phyloP scores from a whole-genome alignment of 2,888 invertebrate species.

The Zygothrica quintamaculata region DNA sequence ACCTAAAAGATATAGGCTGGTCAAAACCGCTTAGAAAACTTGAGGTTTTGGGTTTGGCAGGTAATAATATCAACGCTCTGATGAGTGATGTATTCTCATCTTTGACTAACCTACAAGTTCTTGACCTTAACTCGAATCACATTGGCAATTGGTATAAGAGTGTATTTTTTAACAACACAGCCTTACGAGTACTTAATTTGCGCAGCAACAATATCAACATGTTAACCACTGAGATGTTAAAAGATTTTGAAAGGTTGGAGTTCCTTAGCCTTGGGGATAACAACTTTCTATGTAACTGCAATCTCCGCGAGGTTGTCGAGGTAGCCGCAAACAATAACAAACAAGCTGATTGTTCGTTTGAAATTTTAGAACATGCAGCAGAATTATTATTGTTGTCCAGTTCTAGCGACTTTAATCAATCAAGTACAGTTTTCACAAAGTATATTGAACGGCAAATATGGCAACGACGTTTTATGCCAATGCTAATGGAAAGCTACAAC shows the following conservation, averaged over 20 bases:
- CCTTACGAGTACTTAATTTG: slow-evolving; percentile 85
- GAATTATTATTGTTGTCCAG: slow-evolving; percentile 10
- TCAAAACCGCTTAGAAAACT: slow-evolving; percentile 84
- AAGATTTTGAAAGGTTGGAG: slow-evolving; percentile 85
- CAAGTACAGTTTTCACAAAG: neutral
- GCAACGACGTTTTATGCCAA: slow-evolving; percentile 43
- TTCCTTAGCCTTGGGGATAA: slow-evolving; percentile 86
- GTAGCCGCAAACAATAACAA: slow-evolving; percentile 78
- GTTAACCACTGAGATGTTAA: slow-evolving; percentile 86
- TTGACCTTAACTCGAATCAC: slow-evolving; percentile 86
- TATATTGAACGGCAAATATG: slow-evolving; percentile 39
- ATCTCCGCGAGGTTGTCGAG: slow-evolving; percentile 86
- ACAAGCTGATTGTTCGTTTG: slow-evolving; percentile 65
- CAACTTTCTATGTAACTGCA: slow-evolving; percentile 87
- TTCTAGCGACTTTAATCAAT: neutral
- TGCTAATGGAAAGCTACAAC: slow-evolving; percentile 47
- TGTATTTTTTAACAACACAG: slow-evolving; percentile 83
- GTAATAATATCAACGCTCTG: slow-evolving; percentile 86
- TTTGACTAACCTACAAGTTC: slow-evolving; percentile 84
- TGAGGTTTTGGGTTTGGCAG: slow-evolving; percentile 85
- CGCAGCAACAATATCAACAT: slow-evolving; percentile 86
- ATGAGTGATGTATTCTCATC: slow-evolving; percentile 74
- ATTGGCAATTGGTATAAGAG: slow-evolving; percentile 86
- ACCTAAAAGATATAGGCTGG: slow-evolving; percentile 83
- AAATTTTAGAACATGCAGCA: slow-evolving; percentile 32